These are phyloP conservation scores for Rhinichthys osculus DNA, from an alignment of 2,797 vertebrate genomes.

Conservation along the genomic window DNA sequence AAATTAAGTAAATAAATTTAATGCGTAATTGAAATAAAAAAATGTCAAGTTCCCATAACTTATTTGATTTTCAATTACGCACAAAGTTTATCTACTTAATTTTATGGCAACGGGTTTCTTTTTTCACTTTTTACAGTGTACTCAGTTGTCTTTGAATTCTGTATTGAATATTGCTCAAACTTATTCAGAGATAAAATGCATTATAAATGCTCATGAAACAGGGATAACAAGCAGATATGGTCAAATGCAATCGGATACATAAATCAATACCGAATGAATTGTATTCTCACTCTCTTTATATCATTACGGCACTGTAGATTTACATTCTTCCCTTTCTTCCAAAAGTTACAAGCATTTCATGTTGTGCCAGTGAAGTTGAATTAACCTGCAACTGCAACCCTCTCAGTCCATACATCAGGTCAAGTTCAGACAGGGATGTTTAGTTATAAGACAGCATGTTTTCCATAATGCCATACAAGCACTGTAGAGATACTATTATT, in stretches of 20 bases:
- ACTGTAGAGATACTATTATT: background rate
- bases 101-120: background rate
- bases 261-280: background rate
- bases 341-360: slow-evolving; percentile 4
- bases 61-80: background rate
- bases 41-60: background rate
- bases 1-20: too few species aligned
- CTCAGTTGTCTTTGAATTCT: background rate
- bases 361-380: background rate
- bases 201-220: background rate
- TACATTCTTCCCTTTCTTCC: background rate
- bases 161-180: background rate
- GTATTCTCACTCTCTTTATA: background rate
- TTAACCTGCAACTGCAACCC: background rate
- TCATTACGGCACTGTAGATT: background rate
- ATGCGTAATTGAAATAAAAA: too few species aligned
- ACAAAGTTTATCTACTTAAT: background rate
- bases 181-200: background rate
- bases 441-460: slow-evolving; percentile 10
- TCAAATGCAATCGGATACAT: slow-evolving; percentile 3
- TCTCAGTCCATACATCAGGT: background rate
- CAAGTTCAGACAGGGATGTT: background rate
- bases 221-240: background rate
- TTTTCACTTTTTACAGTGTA: too few species aligned
- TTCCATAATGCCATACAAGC: background rate